Conservation (phyloP, 2,113 vertebrate species). For the Cisticola juncidis region DNA sequence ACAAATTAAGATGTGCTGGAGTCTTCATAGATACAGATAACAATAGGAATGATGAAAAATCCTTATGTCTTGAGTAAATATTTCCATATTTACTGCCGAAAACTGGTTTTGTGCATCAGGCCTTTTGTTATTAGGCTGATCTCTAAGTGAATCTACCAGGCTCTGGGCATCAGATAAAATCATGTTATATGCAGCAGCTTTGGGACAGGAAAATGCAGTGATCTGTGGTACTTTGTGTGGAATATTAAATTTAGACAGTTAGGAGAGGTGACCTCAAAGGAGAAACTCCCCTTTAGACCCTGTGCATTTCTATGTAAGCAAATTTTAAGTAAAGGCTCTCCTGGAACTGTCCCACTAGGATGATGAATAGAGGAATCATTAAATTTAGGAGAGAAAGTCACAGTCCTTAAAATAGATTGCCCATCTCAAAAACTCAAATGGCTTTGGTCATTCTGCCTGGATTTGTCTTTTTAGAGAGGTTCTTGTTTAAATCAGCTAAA, state of each 20-base stretch:
- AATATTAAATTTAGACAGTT: background rate
- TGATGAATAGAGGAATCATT: background rate
- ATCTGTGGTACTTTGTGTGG: background rate
- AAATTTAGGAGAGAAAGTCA: background rate
- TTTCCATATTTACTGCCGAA: background rate
- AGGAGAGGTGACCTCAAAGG: background rate
- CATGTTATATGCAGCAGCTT: background rate
- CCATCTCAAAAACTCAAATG: background rate
- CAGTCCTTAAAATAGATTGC: background rate
- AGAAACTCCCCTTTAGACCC: background rate
- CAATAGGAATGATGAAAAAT: background rate
- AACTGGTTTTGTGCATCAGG: background rate
- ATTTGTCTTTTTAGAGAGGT: background rate
- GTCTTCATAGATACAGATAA: background rate
- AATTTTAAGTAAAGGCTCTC: background rate
- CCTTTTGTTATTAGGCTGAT: background rate
- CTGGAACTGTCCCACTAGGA: background rate
- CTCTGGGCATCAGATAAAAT: background rate
- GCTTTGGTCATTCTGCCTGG: background rate
- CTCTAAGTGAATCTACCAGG: background rate
- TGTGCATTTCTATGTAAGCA: background rate
- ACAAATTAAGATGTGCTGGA: background rate
- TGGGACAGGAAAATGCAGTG: background rate
- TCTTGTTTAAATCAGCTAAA: background rate
- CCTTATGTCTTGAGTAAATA: background rate